Base-by-base conservation (phyloP, 2,113 vertebrate genomes). In the Scortum barcoo region DNA sequence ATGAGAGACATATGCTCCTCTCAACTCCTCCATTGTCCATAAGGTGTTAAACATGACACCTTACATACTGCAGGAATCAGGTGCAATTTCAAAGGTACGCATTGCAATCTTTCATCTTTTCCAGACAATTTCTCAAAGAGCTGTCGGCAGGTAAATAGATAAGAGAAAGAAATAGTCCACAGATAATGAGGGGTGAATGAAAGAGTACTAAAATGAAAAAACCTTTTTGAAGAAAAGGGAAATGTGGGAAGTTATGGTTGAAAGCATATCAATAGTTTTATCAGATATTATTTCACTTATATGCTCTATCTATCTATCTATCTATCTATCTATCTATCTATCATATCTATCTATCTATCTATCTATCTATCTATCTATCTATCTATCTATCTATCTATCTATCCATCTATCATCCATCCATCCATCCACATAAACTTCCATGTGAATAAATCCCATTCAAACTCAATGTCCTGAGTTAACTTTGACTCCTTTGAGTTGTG, bases 81-180 rank as follows among this genome's bases (percentile, higher is more conserved):
- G 42, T 38, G 44, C 48, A 33, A 63, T 72, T 65, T 80, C 5
- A 76, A n/a, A 78, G 20, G 22, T 36, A 62, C 30, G 26, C 19
- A 72, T 78, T 69, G 42, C 36, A 46, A 65, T 73, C 56, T 76
- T 78, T 83, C 51, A 81, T 85, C 65, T 83, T 83, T 53, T 75
- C 12, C 24, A 33, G 68, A 58, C 38, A 54, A 28, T 71, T 61
- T 79, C 38, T 54, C 46, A 62, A 60, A 85, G 51, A 36, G 17
- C 26, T 75, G 44, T 73, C 14, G 4, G 67, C 70, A 56, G 46
- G 60, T 69, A 38, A 24, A 58, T 58, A 22, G 30, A 24, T 42
- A 73, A 51, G 17, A 57, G 72, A 65, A 56, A 72, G 16, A 60
- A 69, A 74, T 36, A 50, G 72, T 33, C 3, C 8, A 42, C 40